Percentiles rank a stretch among this genome's conserved stretches.
Conservation (phyloP, 2,888 invertebrate genomes). For the Bembecia ichneumoniformis region DNA sequence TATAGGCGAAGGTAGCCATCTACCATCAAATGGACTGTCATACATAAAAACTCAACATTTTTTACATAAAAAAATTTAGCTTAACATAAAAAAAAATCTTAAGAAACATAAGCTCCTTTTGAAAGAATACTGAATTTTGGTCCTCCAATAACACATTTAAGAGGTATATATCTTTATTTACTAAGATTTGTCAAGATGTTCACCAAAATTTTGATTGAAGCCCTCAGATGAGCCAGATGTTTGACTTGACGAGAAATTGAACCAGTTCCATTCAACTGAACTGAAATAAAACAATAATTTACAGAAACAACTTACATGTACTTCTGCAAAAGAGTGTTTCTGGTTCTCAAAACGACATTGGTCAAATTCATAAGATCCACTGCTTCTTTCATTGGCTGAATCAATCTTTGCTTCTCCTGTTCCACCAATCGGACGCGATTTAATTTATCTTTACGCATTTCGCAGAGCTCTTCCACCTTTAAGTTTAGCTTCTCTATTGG, state of each 20-base stretch:
- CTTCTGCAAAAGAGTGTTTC: constrained; percentile 81
- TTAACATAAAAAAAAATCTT: too few relatives aligned
- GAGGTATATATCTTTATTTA: too few relatives aligned
- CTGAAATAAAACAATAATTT: background rate
- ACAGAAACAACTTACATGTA: constrained; percentile 64
- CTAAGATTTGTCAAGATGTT: too few relatives aligned
- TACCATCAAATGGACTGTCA: too few relatives aligned
- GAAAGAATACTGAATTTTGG: too few relatives aligned
- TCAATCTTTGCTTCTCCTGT: constrained; percentile 81
- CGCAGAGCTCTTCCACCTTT: constrained; percentile 81
- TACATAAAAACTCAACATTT: too few relatives aligned
- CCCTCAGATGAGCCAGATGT: background rate
- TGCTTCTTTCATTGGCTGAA: constrained; percentile 84
- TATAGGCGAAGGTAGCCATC: too few relatives aligned
- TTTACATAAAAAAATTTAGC: too few relatives aligned
- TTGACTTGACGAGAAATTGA: background rate
- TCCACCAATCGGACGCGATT: constrained; percentile 88
- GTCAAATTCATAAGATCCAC: constrained; percentile 83
- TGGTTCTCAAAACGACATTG: constrained; percentile 79
- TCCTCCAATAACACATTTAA: too few relatives aligned
- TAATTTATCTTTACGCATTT: constrained; percentile 83
- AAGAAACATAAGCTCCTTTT: too few relatives aligned
- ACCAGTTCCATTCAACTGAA: background rate
- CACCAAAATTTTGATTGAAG: too few relatives aligned
- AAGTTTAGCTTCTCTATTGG: constrained; percentile 83